phyloP scores from a whole-genome alignment of 2,888 invertebrate species.

The Plebejus argus region DNA sequence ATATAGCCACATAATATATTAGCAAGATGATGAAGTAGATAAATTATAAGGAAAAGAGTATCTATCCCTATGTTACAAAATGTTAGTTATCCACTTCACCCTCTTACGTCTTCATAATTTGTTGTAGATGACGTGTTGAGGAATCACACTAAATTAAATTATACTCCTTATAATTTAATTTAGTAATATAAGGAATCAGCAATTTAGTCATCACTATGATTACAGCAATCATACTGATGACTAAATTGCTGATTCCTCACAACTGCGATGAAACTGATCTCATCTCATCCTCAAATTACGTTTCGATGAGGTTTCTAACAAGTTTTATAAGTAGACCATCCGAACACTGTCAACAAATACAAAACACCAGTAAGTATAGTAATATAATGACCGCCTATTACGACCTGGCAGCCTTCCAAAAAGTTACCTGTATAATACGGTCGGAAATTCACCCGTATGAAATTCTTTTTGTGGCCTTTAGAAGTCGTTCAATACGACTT shows the following conservation, averaged over 20 bases:
- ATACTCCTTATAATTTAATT: no score
- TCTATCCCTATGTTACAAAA: no score
- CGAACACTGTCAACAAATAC: conserved; percentile 14
- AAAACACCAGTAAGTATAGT: conserved; percentile 23
- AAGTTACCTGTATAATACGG: conserved; percentile 28
- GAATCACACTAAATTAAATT: not conserved
- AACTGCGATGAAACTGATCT: conserved; percentile 8
- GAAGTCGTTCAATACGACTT: conserved; percentile 13
- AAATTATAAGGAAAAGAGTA: no score
- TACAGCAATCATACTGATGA: not conserved
- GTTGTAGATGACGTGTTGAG: not conserved
- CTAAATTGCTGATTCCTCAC: not conserved
- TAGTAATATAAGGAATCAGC: no score
- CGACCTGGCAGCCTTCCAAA: conserved; percentile 26
- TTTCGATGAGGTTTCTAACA: not conserved
- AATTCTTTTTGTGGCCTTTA: conserved; percentile 30
- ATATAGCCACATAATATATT: no score
- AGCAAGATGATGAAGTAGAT: no score
- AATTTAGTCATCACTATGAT: no score
- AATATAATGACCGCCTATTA: conserved; percentile 30
- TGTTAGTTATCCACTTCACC: no score
- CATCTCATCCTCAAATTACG: conserved; percentile 10
- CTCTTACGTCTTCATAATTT: no score
- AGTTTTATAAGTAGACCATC: not conserved
- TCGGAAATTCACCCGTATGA: conserved; percentile 13